Evolutionary conservation across 2,888 invertebrate species (phyloP), one percentile per base, ranked within the genome.

Genomic region (Clunio marinus): DNA sequence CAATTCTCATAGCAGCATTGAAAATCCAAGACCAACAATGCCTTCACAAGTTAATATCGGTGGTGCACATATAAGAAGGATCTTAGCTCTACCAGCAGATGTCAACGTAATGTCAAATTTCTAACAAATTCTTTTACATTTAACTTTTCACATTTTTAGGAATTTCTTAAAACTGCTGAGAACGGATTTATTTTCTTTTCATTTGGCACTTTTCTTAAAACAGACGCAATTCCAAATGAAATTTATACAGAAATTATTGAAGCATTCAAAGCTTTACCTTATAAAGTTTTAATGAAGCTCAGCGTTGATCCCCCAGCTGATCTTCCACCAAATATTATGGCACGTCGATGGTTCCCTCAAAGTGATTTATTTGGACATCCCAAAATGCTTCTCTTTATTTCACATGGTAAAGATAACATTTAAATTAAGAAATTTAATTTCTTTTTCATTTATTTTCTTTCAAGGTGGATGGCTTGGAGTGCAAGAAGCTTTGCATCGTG

Each of bases 321-420:
- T 45, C 70, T 80, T 60, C 79, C 81, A 0, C 1, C 74, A 1
- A 81, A 81, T 73, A 76, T 84, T 0, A 76, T 80, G 73, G 74
- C 81, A 1, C 72, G 74, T 35, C 80, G 80, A 71, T 84, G 83
- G 83, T 74, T 83, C 71, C 83, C 83, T 1, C 83, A 83, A 73
- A 79, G 79, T 69, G 82, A 82, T 70, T 77, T 83, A 58, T 70
- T 78, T 71, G 80, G 78, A 1, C 80, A 81, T 73, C 75, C 74
- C 1, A 81, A 81, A 72, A 73, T 80, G 0, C 76, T 77, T 57
- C 69, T 81, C 0, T 81, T 81, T 71, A 80, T 81, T 20, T 77
- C 79, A 1, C 81, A 81, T 69, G 81, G 81, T 5, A n/a, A n/a
- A n/a, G n/a, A n/a, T n/a, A n/a, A n/a, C n/a, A n/a, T n/a, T n/a